These are phyloP conservation scores for Pogonophryne albipinna DNA, from an alignment of 2,797 vertebrate genomes.

Conservation along the genomic window DNA sequence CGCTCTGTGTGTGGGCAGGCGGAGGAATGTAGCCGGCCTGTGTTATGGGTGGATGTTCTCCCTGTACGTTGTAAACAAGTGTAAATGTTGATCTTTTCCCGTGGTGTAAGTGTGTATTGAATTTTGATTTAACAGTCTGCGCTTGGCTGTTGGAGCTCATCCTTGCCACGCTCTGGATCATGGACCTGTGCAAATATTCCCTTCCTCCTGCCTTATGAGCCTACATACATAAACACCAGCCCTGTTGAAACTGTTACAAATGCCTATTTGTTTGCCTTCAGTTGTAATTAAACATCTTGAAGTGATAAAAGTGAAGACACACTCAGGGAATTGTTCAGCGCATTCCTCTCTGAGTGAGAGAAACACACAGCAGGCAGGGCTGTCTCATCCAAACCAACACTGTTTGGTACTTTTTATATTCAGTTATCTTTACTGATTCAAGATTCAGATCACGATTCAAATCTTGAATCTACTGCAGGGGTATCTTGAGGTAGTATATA, in stretches of 20 bases:
- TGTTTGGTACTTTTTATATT: not conserved
- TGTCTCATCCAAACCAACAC: conserved; percentile 2
- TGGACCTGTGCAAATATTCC: conserved; percentile 59
- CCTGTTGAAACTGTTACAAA: conserved; percentile 36
- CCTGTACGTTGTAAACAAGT: conserved; percentile 79
- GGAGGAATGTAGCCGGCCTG: conserved; percentile 65
- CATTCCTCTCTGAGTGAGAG: conserved; percentile 19
- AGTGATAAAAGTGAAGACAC: conserved; percentile 42
- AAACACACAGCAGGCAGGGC: not conserved
- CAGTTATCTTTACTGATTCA: not conserved
- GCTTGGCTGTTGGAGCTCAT: conserved; percentile 48
- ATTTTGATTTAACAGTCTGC: conserved; percentile 71
- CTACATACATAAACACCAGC: conserved; percentile 52
- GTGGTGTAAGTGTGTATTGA: conserved; percentile 68
- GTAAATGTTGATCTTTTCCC: conserved; percentile 74
- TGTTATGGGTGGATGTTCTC: conserved; percentile 67
- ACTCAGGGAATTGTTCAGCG: conserved; percentile 4
- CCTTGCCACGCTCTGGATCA: conserved; percentile 55
- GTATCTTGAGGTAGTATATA: too few species aligned
- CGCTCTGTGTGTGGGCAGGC: conserved; percentile 77
- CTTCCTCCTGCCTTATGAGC: conserved; percentile 38
- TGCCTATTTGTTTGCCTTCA: not conserved
- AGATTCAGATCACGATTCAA: too few species aligned
- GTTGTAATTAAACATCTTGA: conserved; percentile 59
- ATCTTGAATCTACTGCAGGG: too few species aligned